Conservation (phyloP, 2,888 invertebrate species). For the Hypomecis punctinalis region DNA sequence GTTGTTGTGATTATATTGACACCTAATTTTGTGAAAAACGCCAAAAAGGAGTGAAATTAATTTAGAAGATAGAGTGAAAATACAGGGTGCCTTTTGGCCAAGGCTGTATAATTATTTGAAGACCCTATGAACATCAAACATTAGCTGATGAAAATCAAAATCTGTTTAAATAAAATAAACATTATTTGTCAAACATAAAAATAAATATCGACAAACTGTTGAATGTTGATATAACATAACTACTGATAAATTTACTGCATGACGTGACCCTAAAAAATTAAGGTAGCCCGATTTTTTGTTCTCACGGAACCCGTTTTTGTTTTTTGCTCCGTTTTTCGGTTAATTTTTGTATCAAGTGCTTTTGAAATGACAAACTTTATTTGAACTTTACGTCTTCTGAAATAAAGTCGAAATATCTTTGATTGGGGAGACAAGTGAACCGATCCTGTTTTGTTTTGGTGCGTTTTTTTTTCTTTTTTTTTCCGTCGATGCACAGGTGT, state of each 20-base stretch:
- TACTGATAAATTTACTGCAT: conserved; percentile 55
- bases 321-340: conserved; percentile 49
- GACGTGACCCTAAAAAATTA: conserved; percentile 43
- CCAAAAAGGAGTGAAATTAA: too few relatives aligned
- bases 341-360: conserved; percentile 27
- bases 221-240: conserved; percentile 38
- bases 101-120: too few relatives aligned
- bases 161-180: neutral
- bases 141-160: too few relatives aligned
- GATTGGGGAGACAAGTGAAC: neutral
- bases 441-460: conserved; percentile 30
- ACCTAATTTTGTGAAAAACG: too few relatives aligned
- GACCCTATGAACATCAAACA: too few relatives aligned
- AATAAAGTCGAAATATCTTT: conserved; percentile 17
- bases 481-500: conserved; percentile 39
- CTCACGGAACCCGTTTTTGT: conserved; percentile 59
- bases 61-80: too few relatives aligned
- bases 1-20: too few relatives aligned
- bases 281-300: conserved; percentile 64
- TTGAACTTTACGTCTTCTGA: neutral
- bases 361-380: neutral
- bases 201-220: conserved; percentile 31
- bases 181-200: conserved; percentile 5
- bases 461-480: conserved; percentile 26
- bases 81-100: too few relatives aligned